Conservation (phyloP, 2,888 invertebrate genomes). For the Tribolium freemani region DNA sequence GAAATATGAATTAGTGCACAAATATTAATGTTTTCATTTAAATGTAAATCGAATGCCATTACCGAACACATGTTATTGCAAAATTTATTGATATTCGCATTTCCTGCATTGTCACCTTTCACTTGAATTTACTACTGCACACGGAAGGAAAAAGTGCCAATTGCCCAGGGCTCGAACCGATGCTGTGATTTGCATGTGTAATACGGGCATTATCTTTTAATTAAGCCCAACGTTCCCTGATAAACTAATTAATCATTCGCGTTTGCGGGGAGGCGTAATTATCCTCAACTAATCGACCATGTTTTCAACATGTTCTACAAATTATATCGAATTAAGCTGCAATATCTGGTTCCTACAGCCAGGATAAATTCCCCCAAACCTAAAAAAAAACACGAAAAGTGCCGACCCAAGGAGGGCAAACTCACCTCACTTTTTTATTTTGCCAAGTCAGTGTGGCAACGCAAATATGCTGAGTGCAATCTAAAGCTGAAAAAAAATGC, state of each 20-base stretch:
- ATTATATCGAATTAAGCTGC: constrained; percentile 49
- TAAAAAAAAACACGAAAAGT: not conserved
- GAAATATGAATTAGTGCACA: constrained; percentile 28
- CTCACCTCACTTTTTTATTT: too few species aligned
- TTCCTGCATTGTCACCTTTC: not conserved
- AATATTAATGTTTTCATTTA: constrained; percentile 38
- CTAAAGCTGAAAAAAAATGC: too few species aligned
- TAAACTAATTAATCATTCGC: constrained; percentile 49
- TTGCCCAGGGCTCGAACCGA: not conserved
- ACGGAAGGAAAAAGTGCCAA: not conserved
- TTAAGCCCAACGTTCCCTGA: constrained; percentile 41
- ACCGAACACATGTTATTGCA: constrained; percentile 30
- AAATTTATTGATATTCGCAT: constrained; percentile 24
- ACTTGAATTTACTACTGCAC: not conserved
- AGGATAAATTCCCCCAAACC: constrained; percentile 9
- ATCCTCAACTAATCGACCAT: constrained; percentile 49
- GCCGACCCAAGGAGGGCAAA: too few species aligned
- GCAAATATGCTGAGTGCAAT: too few species aligned
- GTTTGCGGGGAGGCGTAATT: constrained; percentile 44
- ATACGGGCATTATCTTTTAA: constrained; percentile 39
- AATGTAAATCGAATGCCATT: constrained; percentile 37
- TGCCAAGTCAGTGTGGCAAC: too few species aligned
- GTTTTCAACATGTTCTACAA: constrained; percentile 49
- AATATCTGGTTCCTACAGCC: constrained; percentile 48
- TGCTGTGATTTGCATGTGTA: constrained; percentile 25